These are phyloP conservation scores for Cotesia vestalis DNA, from an alignment of 1,140 invertebrate species.

Conservation along the genomic window DNA sequence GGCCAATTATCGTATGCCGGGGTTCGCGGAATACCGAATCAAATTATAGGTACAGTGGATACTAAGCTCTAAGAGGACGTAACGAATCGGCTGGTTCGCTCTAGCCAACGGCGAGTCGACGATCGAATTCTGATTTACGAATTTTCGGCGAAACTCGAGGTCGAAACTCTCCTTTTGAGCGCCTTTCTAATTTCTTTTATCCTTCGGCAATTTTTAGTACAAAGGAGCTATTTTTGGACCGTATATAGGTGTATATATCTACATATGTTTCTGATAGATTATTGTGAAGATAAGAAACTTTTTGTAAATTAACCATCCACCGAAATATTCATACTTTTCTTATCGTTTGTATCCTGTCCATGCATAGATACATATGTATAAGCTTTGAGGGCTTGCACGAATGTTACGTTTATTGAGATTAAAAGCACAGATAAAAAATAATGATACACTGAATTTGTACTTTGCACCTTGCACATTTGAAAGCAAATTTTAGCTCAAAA, in stretches of 20 bases:
- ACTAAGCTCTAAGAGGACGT: conserved; percentile 26
- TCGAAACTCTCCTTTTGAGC: conserved; percentile 13
- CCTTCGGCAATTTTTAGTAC: conserved; percentile 17
- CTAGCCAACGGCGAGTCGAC: conserved; percentile 24
- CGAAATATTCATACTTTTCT: not conserved
- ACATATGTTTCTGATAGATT: not conserved
- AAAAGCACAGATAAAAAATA: too few relatives aligned
- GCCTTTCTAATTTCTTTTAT: conserved; percentile 24
- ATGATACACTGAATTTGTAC: too few relatives aligned
- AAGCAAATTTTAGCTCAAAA: too few relatives aligned
- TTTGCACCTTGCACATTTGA: too few relatives aligned
- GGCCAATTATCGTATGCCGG: conserved; percentile 53
- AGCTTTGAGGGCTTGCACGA: too few relatives aligned
- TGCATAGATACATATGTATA: too few relatives aligned
- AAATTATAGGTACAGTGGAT: conserved; percentile 52
- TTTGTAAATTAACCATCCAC: not conserved
- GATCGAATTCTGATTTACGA: conserved; percentile 44
- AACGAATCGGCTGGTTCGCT: conserved; percentile 35
- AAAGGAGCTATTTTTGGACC: conserved; percentile 20
- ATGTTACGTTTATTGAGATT: too few relatives aligned
- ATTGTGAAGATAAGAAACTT: conserved; percentile 6
- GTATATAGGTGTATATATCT: not conserved
- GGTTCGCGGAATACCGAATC: conserved; percentile 58
- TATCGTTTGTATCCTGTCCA: not conserved
- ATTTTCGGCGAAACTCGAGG: conserved; percentile 38